A percentile compares a stretch with the other conserved stretches of the same genome.
phyloP scores from a whole-genome alignment of 2,113 vertebrate species.

The Sceloporus undulatus region DNA sequence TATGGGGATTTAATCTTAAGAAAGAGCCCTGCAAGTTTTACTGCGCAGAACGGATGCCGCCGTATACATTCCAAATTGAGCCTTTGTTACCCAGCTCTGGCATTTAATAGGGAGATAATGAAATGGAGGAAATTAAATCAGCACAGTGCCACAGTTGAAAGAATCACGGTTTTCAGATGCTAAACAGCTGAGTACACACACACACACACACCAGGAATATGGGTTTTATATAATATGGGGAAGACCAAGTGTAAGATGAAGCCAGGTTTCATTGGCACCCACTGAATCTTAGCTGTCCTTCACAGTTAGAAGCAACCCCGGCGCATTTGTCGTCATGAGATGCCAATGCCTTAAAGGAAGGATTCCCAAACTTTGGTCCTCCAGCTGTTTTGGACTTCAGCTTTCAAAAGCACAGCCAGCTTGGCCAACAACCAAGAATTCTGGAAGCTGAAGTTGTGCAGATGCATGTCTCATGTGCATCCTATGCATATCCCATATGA shows the following conservation, averaged over 20 bases:
- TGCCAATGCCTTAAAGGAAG: too few species aligned
- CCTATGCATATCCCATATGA: too few species aligned
- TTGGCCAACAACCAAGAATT: too few species aligned
- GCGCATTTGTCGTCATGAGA: too few species aligned
- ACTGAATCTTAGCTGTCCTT: too few species aligned
- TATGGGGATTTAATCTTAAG: constrained; percentile 62
- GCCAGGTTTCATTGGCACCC: too few species aligned
- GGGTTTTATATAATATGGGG: constrained; percentile 9
- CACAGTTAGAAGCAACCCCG: too few species aligned
- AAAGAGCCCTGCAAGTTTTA: constrained; percentile 57
- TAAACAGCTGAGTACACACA: constrained; percentile 19
- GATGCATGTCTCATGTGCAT: too few species aligned
- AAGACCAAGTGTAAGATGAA: background rate
- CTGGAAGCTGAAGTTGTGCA: too few species aligned
- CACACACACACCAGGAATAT: background rate
- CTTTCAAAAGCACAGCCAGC: too few species aligned
- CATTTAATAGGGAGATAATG: constrained; percentile 77
- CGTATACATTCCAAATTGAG: constrained; percentile 65
- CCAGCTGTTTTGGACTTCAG: too few species aligned
- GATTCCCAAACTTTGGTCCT: too few species aligned
- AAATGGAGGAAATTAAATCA: constrained; percentile 75
- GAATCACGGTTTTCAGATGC: constrained; percentile 41
- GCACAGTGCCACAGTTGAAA: constrained; percentile 46
- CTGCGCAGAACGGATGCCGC: constrained; percentile 40
- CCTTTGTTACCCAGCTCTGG: constrained; percentile 61